Conservation (phyloP, 2,113 vertebrate genomes). For the Chaenogobius annularis region DNA sequence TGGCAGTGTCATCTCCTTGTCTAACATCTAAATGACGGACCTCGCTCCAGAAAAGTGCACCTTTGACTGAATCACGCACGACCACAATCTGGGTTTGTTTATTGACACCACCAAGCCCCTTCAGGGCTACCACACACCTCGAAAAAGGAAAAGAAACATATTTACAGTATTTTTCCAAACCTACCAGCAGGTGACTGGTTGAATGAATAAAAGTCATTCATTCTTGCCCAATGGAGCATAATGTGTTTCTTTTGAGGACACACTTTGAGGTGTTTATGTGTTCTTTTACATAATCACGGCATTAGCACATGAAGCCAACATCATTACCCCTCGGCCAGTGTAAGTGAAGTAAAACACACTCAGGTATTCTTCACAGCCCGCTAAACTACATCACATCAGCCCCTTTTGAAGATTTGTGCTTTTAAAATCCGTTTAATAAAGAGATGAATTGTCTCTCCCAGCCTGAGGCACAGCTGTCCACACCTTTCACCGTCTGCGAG, state of each 20-base stretch:
- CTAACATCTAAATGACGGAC: no score
- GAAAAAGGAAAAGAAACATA: not conserved
- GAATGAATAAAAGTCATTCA: not conserved
- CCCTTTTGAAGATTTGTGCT: slow-evolving; percentile 49
- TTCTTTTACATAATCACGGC: slow-evolving; percentile 12
- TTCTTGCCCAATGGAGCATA: not conserved
- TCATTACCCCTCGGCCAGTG: not conserved
- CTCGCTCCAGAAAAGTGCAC: not conserved
- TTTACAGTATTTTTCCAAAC: not conserved
- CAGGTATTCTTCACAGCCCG: slow-evolving; percentile 6
- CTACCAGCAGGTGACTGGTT: not conserved
- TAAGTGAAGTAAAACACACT: slow-evolving; percentile 12
- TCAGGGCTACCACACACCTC: not conserved
- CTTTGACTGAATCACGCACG: not conserved
- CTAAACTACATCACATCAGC: slow-evolving; percentile 21
- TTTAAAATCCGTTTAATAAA: slow-evolving; percentile 73
- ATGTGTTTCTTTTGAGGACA: slow-evolving; percentile 9
- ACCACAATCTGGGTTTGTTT: not conserved
- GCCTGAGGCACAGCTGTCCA: slow-evolving; percentile 60
- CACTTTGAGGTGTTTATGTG: slow-evolving; percentile 16
- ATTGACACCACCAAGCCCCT: not conserved
- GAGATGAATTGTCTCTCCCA: slow-evolving; percentile 52
- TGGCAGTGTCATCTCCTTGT: no score
- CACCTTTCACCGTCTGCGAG: slow-evolving; percentile 36
- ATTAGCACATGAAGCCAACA: slow-evolving; percentile 13